Evolutionary conservation across 23 tunicate genomes (phyloP), one percentile per base, ranked within the genome.

Genomic region (Aplidium turbinatum): DNA sequence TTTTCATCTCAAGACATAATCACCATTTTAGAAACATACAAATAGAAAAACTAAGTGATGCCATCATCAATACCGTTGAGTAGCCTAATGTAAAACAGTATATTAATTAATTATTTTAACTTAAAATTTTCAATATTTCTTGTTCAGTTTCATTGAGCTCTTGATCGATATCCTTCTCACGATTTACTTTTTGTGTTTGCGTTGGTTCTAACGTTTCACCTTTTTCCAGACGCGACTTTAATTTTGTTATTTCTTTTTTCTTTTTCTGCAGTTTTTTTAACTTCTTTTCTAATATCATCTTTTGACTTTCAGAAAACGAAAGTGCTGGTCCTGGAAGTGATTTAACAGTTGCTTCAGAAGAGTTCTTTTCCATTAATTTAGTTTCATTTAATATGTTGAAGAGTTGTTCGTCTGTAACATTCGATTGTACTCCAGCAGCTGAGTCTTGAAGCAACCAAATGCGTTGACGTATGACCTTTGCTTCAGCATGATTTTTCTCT

Each of bases 391-490:
- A 11, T 9, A 42, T 42, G 50, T 42, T 11, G 11, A 9, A 11
- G 11, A 66, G 26, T 19, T 35, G 19, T 66, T 66, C 72, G 3
- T 38, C 72, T 7, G 72, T 35, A 35, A 38, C 30, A 3, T 66
- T 66, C 2, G 72, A 66, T 3, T 18, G 3, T 4, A 73, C 79
- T 21, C 87, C 87, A 28, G 87, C 87, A 31, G 70, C 70, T 4
- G 79, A 73, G 50, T 82, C 87, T 63, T 82, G 79, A 23, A 72
- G 60, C 22, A 82, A 26, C 87, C 87, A 82, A 73, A 82, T 82
- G 48, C 63, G 33, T 21, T 82, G 87, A 4, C 80, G 63, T 40
- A 82, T 16, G 18, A 48, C 18, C 34, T 60, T 72, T 0, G 40
- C 60, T 30, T 30, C 42, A n/a, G 52, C 51, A 35, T 75, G 73